Conservation (phyloP, 2,113 vertebrate genomes). For the Salvelinus namaycush region DNA sequence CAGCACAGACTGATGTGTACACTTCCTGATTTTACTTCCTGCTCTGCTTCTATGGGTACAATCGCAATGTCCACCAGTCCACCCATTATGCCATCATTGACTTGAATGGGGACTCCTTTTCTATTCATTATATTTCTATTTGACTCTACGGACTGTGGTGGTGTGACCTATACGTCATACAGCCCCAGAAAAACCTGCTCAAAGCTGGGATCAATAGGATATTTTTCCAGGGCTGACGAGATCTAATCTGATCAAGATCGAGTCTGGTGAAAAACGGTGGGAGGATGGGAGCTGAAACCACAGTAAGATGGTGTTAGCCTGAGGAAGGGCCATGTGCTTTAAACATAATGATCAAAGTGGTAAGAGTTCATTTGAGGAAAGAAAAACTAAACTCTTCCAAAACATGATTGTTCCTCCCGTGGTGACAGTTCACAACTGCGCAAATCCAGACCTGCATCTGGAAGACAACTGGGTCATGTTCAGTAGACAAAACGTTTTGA, state of each 20-base stretch:
- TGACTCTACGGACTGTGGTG: neutral
- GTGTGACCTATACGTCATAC: neutral
- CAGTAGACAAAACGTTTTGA: neutral
- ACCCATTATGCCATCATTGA: no score
- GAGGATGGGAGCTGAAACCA: neutral
- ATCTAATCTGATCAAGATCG: neutral
- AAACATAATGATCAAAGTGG: neutral
- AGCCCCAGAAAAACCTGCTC: constrained; percentile 9
- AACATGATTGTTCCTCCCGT: neutral
- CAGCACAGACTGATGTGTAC: no score
- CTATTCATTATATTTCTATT: no score
- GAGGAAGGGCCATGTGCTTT: neutral
- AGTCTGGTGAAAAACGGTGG: neutral
- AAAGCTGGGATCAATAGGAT: constrained; percentile 9
- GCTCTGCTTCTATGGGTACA: no score
- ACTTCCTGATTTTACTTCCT: no score
- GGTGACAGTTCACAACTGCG: neutral
- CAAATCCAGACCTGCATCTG: neutral
- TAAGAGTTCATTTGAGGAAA: neutral
- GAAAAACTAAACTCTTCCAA: neutral
- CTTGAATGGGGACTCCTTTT: no score
- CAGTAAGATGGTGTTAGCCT: neutral
- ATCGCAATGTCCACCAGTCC: no score
- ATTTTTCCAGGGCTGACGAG: neutral
- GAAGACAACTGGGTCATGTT: neutral